A percentile compares a stretch with the other conserved stretches of the same genome.
Conservation (phyloP, 2,797 vertebrate species). For the Platyrinchus mystaceus region DNA sequence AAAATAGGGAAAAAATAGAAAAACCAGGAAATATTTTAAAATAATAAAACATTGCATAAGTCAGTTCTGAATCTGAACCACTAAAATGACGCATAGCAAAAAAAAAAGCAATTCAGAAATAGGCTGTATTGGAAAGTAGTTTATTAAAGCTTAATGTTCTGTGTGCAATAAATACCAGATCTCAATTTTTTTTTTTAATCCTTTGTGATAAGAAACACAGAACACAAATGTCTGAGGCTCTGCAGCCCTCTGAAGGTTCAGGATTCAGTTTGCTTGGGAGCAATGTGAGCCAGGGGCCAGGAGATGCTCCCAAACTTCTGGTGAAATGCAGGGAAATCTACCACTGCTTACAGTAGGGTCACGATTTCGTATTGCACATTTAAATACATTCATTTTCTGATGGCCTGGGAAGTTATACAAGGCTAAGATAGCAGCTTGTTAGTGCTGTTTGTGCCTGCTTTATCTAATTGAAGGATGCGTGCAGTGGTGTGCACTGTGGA, state of each 20-base stretch:
- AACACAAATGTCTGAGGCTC: not conserved
- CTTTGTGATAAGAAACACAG: not conserved
- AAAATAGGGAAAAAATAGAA: not conserved
- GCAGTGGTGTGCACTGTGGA: not conserved
- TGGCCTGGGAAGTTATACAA: not conserved
- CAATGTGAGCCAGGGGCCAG: not conserved
- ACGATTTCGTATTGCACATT: not conserved
- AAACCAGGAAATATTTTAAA: not conserved
- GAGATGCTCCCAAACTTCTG: not conserved
- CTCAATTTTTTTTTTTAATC: not conserved
- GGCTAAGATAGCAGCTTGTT: not conserved
- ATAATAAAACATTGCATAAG: not conserved
- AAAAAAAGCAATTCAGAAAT: not conserved
- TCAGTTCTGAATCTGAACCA: not conserved
- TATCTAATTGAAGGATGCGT: not conserved
- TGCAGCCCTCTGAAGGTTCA: not conserved
- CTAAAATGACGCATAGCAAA: not conserved
- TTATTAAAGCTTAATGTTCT: conserved; percentile 25
- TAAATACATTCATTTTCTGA: conserved; percentile 19
- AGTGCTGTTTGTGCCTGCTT: conserved; percentile 4
- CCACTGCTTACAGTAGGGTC: not conserved
- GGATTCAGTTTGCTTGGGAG: not conserved
- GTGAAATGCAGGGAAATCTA: not conserved
- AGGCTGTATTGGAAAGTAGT: not conserved
- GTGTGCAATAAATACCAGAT: not conserved